Evolutionary conservation across 2,797 vertebrate genomes (phyloP), one percentile per base, ranked within the genome.

Genomic region (Lagocephalus sceleratus): DNA sequence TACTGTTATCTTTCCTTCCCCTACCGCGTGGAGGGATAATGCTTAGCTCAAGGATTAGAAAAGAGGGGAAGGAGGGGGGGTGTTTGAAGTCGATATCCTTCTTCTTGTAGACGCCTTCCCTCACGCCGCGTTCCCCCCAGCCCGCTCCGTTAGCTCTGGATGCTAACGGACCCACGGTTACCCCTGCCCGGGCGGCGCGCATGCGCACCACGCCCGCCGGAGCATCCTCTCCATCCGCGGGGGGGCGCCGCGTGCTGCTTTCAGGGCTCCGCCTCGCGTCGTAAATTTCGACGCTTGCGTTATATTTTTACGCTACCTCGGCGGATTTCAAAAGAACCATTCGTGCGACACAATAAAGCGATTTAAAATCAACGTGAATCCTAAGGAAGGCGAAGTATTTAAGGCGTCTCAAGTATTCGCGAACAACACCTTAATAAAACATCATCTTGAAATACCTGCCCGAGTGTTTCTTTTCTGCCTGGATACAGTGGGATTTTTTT

Each of bases 41-140:
- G 78, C 77, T 75, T 73, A 65, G 78, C 74, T 78, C 46, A 39
- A 59, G 85, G 87, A 86, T 89, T 88, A 90, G 69, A 73, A 55
- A n/a, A n/a, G n/a, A n/a, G n/a, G n/a, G n/a, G n/a, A n/a, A n/a
- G n/a, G n/a, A n/a, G n/a, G n/a, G 76, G 71, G 82, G 84, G 71
- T 84, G 85, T 81, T 52, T 73, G 57, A 81, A 87, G 78, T 73
- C 66, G 61, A 75, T 77, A 56, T 77, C 62, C 69, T 32, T 59
- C 60, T 74, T 59, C 60, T 54, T 54, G 22, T 68, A 66, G 68
- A 62, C 71, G 68, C 68, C 71, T 79, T 71, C 68, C 73, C 71
- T 58, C 61, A 60, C 78, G 61, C 80, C 51, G 60, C 21, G 60
- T 21, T 62, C 47, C 54, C 21, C 21, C 40, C 20, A 9, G 20